Evolutionary conservation across 2,797 vertebrate species (phyloP).

Genomic region (Hephaestus fuliginosus): DNA sequence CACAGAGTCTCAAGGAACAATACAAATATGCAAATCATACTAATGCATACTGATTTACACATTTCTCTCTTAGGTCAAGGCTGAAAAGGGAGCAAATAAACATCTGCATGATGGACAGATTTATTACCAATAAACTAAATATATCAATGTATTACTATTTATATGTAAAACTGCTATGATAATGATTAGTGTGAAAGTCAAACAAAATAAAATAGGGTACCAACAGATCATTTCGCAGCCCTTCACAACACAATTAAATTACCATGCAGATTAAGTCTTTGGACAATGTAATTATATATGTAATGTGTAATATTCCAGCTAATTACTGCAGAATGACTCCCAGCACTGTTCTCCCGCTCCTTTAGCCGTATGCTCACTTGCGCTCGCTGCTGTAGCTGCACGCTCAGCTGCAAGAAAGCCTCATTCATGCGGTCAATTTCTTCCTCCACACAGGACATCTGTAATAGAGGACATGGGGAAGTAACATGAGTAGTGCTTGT

Average conservation of each 20-base stretch:
- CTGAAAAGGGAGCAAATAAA: slow-evolving; percentile 9
- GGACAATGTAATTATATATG: slow-evolving; percentile 13
- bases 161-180: slow-evolving; percentile 13
- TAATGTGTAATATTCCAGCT: slow-evolving; percentile 26
- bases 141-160: slow-evolving; percentile 16
- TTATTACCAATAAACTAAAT: slow-evolving; percentile 10
- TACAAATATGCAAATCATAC: slow-evolving; percentile 37
- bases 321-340: slow-evolving; percentile 72
- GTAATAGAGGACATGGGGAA: slow-evolving; percentile 14
- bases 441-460: slow-evolving; percentile 84
- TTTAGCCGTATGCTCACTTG: slow-evolving; percentile 56
- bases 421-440: slow-evolving; percentile 86
- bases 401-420: slow-evolving; percentile 85
- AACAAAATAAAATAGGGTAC: neutral
- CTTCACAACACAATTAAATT: slow-evolving; percentile 13
- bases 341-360: slow-evolving; percentile 42
- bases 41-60: slow-evolving; percentile 22
- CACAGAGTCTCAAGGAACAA: neutral
- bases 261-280: neutral
- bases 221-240: neutral
- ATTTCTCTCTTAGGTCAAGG: slow-evolving; percentile 23
- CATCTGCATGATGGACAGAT: slow-evolving; percentile 13
- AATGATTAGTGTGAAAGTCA: neutral
- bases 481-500: no score
- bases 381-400: slow-evolving; percentile 78